phyloP scores from a whole-genome alignment of 2,113 vertebrate species.

The Dermatemys mawii region DNA sequence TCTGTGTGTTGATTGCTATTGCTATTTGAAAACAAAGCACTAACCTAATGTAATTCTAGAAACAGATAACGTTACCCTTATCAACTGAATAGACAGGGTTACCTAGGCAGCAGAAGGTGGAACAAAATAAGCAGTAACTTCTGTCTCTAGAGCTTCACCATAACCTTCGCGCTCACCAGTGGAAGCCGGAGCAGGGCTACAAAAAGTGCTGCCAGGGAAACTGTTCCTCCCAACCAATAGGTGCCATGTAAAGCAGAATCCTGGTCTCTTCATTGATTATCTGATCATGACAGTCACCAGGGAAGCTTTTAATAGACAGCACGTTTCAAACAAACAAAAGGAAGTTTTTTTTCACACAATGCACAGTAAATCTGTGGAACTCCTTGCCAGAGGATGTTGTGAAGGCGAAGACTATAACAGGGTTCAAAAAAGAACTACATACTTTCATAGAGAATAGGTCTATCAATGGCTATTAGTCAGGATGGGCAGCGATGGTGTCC shows the following conservation, averaged over 20 bases:
- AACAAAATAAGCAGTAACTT: rapidly evolving
- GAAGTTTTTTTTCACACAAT: too few species aligned
- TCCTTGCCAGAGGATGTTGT: too few species aligned
- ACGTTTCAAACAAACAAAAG: too few species aligned
- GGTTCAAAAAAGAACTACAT: too few species aligned
- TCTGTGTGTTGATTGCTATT: neutral
- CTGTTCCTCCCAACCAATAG: neutral
- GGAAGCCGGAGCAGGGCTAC: neutral
- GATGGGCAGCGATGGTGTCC: too few species aligned
- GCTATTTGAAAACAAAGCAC: neutral
- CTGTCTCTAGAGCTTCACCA: neutral
- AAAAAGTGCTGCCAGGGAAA: neutral
- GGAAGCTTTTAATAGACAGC: neutral
- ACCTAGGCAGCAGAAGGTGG: neutral
- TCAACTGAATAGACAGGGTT: neutral
- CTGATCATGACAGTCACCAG: neutral
- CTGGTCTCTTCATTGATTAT: neutral
- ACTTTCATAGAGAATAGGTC: too few species aligned
- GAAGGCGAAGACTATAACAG: too few species aligned
- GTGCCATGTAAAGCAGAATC: neutral
- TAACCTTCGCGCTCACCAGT: neutral
- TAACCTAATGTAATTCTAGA: neutral
- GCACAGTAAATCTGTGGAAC: too few species aligned
- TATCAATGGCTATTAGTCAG: too few species aligned
- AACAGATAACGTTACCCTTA: neutral